Percentiles rank a stretch among this genome's conserved stretches.
Evolutionary conservation across 2,797 vertebrate species (phyloP).

Genomic region (Myotis planiceps): DNA sequence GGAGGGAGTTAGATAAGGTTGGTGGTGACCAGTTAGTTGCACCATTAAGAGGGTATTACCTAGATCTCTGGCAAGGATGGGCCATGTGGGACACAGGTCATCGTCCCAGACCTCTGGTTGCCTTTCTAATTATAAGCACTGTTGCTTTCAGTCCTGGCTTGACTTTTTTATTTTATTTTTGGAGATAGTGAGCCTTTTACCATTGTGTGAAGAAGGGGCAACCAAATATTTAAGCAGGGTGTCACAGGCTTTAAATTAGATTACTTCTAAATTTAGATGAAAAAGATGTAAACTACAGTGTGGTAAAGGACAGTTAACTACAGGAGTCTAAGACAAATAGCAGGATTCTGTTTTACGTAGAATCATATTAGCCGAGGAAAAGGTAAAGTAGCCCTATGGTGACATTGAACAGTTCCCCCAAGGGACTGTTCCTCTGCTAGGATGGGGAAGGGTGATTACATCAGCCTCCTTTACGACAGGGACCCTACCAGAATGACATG

Average conservation of each 20-base stretch:
- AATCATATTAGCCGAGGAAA: not conserved
- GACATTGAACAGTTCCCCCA: not conserved
- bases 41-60: not conserved
- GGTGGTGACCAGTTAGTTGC: not conserved
- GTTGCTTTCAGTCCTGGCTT: not conserved
- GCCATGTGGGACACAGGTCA: not conserved
- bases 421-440: not conserved
- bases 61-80: not conserved
- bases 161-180: not conserved
- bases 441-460: not conserved
- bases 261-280: not conserved
- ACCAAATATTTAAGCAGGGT: not conserved
- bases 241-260: not conserved
- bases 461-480: not conserved
- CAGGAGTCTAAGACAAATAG: not conserved
- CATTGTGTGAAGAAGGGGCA: conserved; percentile 2
- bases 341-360: not conserved
- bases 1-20: not conserved
- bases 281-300: not conserved
- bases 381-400: not conserved
- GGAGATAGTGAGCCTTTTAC: not conserved
- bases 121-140: not conserved
- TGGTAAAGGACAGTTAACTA: not conserved
- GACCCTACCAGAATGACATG: not conserved
- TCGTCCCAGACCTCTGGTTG: not conserved